These are phyloP conservation scores for roundworm (Caenorhabditis elegans) DNA, from an alignment of 1,140 invertebrate species.

Conservation along the genomic window DNA sequence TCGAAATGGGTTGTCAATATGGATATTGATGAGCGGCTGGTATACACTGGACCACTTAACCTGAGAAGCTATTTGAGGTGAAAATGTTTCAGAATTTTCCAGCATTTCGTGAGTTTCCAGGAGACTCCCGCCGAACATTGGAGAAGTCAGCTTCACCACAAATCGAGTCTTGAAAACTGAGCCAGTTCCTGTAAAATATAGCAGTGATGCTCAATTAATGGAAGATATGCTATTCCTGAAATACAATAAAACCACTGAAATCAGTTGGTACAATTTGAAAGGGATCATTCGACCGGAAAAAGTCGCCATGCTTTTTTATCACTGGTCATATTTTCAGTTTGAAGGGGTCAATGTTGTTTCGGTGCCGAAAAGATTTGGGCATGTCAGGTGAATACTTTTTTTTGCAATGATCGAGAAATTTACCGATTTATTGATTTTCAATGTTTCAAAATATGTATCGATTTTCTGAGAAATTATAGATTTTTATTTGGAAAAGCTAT, in stretches of 20 bases:
- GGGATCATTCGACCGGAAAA: not conserved
- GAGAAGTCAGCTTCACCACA: not conserved
- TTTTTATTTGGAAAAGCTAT: too few species aligned
- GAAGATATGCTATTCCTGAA: not conserved
- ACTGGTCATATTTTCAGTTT: conserved; percentile 3
- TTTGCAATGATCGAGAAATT: too few species aligned
- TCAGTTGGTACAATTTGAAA: not conserved
- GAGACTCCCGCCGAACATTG: not conserved
- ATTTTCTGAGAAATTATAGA: too few species aligned
- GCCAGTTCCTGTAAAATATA: not conserved
- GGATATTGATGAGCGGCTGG: conserved; percentile 4
- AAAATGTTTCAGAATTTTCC: too few species aligned
- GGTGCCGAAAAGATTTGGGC: not conserved
- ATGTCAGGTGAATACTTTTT: conserved; percentile 2
- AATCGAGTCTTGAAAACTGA: conserved; percentile 12
- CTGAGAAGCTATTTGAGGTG: not conserved
- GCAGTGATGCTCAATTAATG: not conserved
- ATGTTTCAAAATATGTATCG: too few species aligned
- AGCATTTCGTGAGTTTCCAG: not conserved
- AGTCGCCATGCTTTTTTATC: not conserved
- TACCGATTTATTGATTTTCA: too few species aligned
- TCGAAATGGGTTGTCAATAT: conserved; percentile 18
- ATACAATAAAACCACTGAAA: conserved; percentile 10
- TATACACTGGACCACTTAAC: not conserved
- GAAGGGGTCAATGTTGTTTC: not conserved